Percentiles rank a stretch among this genome's conserved stretches.
Evolutionary conservation across 1,140 invertebrate species (phyloP).

Genomic region (Brachystomella parvula): DNA sequence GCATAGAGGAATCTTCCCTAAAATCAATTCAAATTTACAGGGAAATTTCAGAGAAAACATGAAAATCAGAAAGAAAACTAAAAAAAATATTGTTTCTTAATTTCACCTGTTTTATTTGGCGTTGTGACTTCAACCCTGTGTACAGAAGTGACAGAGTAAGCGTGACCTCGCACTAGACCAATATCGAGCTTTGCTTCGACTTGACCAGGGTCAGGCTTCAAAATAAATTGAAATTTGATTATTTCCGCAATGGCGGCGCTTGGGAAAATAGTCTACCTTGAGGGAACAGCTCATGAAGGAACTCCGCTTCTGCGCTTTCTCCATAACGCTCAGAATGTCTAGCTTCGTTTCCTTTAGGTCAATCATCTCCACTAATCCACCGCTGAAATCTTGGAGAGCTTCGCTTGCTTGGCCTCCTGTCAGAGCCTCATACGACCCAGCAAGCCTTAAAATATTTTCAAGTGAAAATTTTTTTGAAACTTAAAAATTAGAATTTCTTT

Average conservation of each 20-base stretch:
- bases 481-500: constrained; percentile 40
- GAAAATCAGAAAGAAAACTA: no score
- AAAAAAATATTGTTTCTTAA: no score
- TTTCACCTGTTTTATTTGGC: constrained; percentile 54
- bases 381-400: constrained; percentile 98
- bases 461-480: background rate
- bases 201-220: constrained; percentile 70
- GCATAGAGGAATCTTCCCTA: constrained; percentile 77
- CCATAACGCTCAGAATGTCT: constrained; percentile 84
- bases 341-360: constrained; percentile 56
- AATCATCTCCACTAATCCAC: constrained; percentile 51
- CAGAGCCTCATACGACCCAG: constrained; percentile 94
- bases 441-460: constrained; percentile 52
- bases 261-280: constrained; percentile 59
- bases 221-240: constrained; percentile 8
- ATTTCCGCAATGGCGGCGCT: background rate
- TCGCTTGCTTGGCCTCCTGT: constrained; percentile 96
- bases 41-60: no score
- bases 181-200: constrained; percentile 82
- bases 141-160: constrained; percentile 80
- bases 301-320: constrained; percentile 83
- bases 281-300: constrained; percentile 97
- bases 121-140: constrained; percentile 81
- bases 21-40: background rate
- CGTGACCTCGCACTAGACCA: constrained; percentile 87